Conservation (phyloP, 2,113 vertebrate genomes). For the Choloepus hoffmanni region DNA sequence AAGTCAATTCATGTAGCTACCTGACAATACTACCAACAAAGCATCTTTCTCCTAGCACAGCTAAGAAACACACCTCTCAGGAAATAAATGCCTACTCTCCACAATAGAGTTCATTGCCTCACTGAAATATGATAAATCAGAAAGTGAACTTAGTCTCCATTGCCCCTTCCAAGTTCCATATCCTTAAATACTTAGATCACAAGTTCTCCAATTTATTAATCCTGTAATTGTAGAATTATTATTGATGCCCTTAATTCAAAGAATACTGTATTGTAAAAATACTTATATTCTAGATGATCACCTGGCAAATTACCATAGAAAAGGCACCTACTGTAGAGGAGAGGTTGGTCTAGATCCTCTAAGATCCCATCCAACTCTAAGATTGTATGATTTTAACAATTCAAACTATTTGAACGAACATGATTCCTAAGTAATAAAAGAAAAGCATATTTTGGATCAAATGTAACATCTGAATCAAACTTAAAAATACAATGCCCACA, state of each 20-base stretch:
- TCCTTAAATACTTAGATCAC: slow-evolving; percentile 49
- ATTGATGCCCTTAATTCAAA: slow-evolving; percentile 46
- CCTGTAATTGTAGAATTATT: slow-evolving; percentile 2
- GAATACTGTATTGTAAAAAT: slow-evolving; percentile 5
- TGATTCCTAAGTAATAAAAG: slow-evolving; percentile 11
- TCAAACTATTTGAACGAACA: slow-evolving; percentile 53
- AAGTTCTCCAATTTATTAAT: slow-evolving; percentile 21
- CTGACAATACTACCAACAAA: not conserved
- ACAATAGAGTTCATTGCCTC: not conserved
- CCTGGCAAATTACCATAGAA: not conserved
- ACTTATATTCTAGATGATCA: slow-evolving; percentile 34
- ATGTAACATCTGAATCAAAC: not conserved
- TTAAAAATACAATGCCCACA: not conserved
- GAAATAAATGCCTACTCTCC: not conserved
- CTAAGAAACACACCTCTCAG: not conserved
- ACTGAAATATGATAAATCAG: slow-evolving; percentile 44
- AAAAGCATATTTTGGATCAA: not conserved
- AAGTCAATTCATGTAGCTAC: not conserved
- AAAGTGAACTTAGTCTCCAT: slow-evolving; percentile 24
- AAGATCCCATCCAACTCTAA: slow-evolving; percentile 1
- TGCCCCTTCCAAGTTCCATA: not conserved
- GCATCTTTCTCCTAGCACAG: not conserved
- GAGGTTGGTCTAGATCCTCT: not conserved
- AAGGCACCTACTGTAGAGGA: not conserved
- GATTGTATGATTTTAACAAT: not conserved